Conservation (phyloP, 2,113 vertebrate species). For the Strigops habroptila region DNA sequence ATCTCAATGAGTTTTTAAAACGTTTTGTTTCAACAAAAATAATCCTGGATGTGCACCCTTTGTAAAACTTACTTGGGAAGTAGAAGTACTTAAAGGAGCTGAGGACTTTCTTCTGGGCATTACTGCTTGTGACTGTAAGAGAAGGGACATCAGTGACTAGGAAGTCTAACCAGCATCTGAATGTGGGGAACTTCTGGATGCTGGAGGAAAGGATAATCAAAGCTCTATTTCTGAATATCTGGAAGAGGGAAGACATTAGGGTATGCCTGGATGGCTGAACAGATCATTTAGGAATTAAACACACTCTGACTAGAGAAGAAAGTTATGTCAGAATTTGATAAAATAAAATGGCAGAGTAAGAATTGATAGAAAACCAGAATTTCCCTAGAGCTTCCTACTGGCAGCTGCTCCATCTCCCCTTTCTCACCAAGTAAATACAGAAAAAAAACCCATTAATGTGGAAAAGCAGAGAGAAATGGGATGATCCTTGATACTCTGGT, state of each 20-base stretch:
- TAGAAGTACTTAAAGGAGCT: neutral
- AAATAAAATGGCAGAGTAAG: neutral
- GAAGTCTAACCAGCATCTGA: neutral
- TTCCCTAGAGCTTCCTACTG: neutral
- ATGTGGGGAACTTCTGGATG: neutral
- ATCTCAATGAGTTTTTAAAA: neutral
- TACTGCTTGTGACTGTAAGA: neutral
- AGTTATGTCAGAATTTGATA: neutral
- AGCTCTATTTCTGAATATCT: neutral
- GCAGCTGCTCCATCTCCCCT: neutral
- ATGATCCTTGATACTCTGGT: constrained; percentile 39
- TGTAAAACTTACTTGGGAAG: neutral
- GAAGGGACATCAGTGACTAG: neutral
- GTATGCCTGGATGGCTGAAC: neutral
- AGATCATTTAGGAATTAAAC: neutral
- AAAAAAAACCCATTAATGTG: neutral
- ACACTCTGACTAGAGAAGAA: neutral
- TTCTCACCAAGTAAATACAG: neutral
- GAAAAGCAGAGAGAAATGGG: neutral
- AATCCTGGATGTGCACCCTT: neutral
- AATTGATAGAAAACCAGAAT: neutral
- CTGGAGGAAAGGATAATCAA: neutral
- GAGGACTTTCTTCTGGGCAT: neutral
- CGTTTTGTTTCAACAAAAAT: neutral
- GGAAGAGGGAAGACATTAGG: neutral